phyloP scores from a whole-genome alignment of 2,797 vertebrate genomes.

The Thamnophis elegans region DNA sequence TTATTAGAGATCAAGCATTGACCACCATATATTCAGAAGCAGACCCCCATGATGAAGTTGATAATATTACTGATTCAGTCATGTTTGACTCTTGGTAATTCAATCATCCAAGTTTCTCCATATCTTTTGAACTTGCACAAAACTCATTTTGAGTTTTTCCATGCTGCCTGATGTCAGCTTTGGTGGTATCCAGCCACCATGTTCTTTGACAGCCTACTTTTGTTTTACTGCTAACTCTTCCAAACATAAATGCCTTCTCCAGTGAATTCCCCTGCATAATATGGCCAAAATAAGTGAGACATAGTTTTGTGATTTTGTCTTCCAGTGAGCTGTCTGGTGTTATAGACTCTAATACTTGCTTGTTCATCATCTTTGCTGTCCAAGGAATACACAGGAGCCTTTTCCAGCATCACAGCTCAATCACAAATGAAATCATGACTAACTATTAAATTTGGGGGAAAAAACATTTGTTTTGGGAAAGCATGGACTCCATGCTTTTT shows the following conservation, averaged over 20 bases:
- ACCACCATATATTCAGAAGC: not conserved
- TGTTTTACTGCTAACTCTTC: not conserved
- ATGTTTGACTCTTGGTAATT: not conserved
- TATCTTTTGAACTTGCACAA: not conserved
- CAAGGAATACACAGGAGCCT: not conserved
- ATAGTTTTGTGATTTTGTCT: not conserved
- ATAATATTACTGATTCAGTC: not conserved
- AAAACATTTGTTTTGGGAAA: not conserved
- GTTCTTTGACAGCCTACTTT: not conserved
- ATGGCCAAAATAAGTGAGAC: not conserved
- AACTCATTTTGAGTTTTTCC: not conserved
- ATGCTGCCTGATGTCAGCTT: not conserved
- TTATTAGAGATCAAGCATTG: not conserved
- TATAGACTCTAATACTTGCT: not conserved
- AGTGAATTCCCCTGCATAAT: not conserved
- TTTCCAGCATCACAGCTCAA: not conserved
- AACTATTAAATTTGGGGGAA: not conserved
- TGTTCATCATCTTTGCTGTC: not conserved
- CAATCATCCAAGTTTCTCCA: not conserved
- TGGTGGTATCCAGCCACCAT: not conserved
- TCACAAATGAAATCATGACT: not conserved
- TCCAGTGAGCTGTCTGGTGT: not conserved
- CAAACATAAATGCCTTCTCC: not conserved
- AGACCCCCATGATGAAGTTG: not conserved
- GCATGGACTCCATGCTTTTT: not conserved